Conservation (phyloP, 2,888 invertebrate genomes). For the Labia minor region DNA sequence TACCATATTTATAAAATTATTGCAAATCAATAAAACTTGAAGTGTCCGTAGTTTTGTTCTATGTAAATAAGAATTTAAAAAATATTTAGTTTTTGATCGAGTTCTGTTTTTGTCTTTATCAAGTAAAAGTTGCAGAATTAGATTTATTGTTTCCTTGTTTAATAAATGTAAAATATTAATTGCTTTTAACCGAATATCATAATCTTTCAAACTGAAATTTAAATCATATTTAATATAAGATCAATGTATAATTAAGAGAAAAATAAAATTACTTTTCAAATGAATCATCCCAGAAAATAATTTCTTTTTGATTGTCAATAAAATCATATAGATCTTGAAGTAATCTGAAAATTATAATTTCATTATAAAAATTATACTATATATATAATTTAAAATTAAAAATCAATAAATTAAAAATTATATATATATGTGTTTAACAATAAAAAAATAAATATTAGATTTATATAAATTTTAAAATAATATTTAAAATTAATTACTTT, state of each 20-base stretch:
- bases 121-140: background rate
- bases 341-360: background rate
- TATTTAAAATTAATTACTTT: constrained; percentile 3
- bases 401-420: no score
- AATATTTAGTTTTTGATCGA: background rate
- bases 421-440: no score
- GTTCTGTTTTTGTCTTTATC: background rate
- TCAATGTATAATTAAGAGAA: background rate
- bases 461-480: no score
- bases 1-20: background rate
- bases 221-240: background rate
- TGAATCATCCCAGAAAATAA: background rate
- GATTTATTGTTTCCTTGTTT: background rate
- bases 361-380: background rate
- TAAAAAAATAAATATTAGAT: no score
- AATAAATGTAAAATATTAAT: background rate
- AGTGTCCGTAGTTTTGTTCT: background rate
- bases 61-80: background rate
- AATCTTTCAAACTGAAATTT: background rate
- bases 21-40: background rate
- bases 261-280: background rate
- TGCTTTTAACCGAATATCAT: background rate
- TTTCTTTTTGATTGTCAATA: background rate
- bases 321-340: background rate
- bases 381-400: background rate